A percentile compares a stretch with the other conserved stretches of the same genome.
Evolutionary conservation across 2,797 vertebrate genomes (phyloP).

Genomic region (Bryconaethiops microstoma): DNA sequence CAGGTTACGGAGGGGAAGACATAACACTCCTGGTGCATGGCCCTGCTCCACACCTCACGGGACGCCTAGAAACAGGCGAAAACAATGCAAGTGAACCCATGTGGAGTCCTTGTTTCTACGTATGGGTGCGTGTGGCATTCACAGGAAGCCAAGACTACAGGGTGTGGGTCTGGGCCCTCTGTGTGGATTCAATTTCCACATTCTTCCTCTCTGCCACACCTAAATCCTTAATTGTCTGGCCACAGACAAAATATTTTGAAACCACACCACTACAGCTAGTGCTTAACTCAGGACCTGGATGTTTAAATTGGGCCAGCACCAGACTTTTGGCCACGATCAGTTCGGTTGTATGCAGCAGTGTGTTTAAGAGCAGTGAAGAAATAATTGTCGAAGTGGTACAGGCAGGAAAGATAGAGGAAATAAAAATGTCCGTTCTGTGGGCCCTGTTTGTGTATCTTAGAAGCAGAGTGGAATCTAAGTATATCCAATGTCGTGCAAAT

Average conservation of each 20-base stretch:
- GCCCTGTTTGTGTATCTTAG: neutral
- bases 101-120: constrained; percentile 20
- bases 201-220: constrained; percentile 83
- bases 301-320: constrained; percentile 78
- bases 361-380: constrained; percentile 65
- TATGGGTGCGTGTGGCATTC: constrained; percentile 54
- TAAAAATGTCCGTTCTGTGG: constrained; percentile 12
- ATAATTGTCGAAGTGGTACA: constrained; percentile 52
- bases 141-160: constrained; percentile 69
- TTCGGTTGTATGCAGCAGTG: constrained; percentile 56
- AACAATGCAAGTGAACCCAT: constrained; percentile 62
- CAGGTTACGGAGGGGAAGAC: constrained; percentile 61
- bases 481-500: constrained; percentile 5
- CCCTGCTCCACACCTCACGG: constrained; percentile 41
- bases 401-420: constrained; percentile 24
- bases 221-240: constrained; percentile 84
- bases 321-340: constrained; percentile 68
- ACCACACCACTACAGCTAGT: constrained; percentile 77
- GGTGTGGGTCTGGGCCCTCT: constrained; percentile 74
- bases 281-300: constrained; percentile 75
- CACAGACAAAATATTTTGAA: constrained; percentile 80
- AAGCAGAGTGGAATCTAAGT: neutral
- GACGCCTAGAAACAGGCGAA: constrained; percentile 40
- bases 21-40: constrained; percentile 24
- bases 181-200: constrained; percentile 80